Evolutionary conservation across 2,797 vertebrate genomes (phyloP).

Genomic region (Oreochromis grahami): DNA sequence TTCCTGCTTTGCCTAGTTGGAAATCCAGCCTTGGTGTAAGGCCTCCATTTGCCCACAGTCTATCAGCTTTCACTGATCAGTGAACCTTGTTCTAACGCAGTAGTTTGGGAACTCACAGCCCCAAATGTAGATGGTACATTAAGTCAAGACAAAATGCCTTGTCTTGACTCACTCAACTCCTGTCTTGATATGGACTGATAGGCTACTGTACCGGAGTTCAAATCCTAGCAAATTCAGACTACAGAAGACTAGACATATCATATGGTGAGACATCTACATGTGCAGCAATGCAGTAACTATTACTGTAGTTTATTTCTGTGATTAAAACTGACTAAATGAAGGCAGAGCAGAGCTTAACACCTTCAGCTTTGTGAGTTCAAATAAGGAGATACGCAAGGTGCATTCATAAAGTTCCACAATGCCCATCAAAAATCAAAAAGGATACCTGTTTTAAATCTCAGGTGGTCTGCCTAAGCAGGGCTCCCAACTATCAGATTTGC

Average conservation of each 20-base stretch:
- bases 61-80: background rate
- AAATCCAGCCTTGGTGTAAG: background rate
- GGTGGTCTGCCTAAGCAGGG: background rate
- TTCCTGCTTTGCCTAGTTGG: background rate
- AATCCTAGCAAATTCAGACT: background rate
- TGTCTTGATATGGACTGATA: background rate
- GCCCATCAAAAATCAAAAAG: background rate
- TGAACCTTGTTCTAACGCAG: background rate
- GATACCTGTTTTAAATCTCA: background rate
- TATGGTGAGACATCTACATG: rapidly evolving
- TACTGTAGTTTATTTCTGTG: background rate
- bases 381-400: background rate
- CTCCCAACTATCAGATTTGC: background rate
- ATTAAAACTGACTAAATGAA: background rate
- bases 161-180: background rate
- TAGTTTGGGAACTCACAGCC: background rate
- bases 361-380: background rate
- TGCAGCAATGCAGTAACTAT: background rate
- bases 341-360: background rate
- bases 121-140: background rate
- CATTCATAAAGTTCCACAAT: background rate
- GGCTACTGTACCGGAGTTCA: background rate
- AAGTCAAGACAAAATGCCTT: background rate
- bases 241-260: background rate
- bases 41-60: background rate